phyloP scores from a whole-genome alignment of 2,888 invertebrate genomes.

The Phorcus lineatus region DNA sequence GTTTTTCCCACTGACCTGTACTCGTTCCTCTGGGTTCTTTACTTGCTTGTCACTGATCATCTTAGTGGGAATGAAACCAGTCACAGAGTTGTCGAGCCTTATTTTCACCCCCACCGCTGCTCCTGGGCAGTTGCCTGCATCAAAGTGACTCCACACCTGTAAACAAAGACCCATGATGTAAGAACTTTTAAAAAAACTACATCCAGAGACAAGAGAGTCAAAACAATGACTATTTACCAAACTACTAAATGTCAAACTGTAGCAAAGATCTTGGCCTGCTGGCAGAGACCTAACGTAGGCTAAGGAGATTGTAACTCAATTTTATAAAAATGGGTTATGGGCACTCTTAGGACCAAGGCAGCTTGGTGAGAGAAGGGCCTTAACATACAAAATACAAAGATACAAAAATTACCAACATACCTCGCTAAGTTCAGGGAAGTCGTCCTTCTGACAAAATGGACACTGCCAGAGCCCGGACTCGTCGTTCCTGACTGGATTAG shows the following conservation, averaged over 20 bases:
- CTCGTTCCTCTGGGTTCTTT: constrained; percentile 93
- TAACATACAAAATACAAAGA: too few species aligned
- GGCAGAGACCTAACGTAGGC: too few species aligned
- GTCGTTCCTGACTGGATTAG: constrained; percentile 95
- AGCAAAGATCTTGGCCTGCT: too few species aligned
- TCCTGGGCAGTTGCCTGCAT: constrained; percentile 93
- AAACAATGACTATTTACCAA: too few species aligned
- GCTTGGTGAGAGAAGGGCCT: too few species aligned
- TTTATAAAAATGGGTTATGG: too few species aligned
- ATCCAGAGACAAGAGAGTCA: too few species aligned
- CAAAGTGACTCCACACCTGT: constrained; percentile 97
- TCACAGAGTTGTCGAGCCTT: constrained; percentile 90
- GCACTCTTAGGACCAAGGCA: too few species aligned
- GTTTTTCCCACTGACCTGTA: constrained; percentile 80
- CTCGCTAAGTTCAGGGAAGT: constrained; percentile 95
- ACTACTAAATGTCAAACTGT: too few species aligned
- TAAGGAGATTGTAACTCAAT: too few species aligned
- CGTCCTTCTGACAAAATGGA: constrained; percentile 96
- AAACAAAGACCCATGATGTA: background rate
- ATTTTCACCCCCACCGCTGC: constrained; percentile 94
- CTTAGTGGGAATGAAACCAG: constrained; percentile 94
- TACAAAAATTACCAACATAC: constrained; percentile 59
- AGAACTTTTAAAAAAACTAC: background rate
- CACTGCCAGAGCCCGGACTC: constrained; percentile 97
- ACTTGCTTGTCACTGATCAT: constrained; percentile 95